Percentiles rank a stretch among this genome's conserved stretches.
phyloP scores from a whole-genome alignment of 2,888 invertebrate species.

The Heliconius aoede region DNA sequence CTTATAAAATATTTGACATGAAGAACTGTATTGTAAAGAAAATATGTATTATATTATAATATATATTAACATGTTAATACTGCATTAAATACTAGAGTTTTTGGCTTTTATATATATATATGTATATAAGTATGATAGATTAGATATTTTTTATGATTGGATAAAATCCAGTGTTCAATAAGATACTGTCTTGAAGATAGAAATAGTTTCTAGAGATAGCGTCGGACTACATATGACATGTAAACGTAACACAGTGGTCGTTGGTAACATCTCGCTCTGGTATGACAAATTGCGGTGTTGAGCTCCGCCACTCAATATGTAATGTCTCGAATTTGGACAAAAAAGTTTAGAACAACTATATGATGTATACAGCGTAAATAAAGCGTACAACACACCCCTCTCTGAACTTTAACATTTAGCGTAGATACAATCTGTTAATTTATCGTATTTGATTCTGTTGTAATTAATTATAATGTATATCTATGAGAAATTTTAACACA shows the following conservation, averaged over 20 bases:
- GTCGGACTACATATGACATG: not conserved
- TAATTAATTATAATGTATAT: slow-evolving; percentile 56
- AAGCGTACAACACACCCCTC: slow-evolving; percentile 51
- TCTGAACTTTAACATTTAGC: slow-evolving; percentile 62
- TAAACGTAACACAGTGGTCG: not conserved
- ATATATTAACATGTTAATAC: not conserved
- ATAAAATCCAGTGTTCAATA: no score
- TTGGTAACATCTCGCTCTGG: not conserved
- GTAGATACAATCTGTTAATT: slow-evolving; percentile 45
- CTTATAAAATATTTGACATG: slow-evolving; percentile 6
- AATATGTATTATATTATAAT: not conserved
- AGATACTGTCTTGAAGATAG: no score
- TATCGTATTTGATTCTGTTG: not conserved
- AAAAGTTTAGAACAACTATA: not conserved
- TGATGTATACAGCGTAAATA: not conserved
- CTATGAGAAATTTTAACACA: slow-evolving; percentile 67
- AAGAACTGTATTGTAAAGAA: not conserved
- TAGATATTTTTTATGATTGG: no score
- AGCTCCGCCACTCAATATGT: not conserved
- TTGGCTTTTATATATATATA: no score
- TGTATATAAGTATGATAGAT: no score
- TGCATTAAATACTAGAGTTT: not conserved
- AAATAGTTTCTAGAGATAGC: no score
- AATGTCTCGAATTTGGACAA: not conserved
- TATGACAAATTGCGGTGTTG: not conserved